These are phyloP conservation scores for Albula goreensis DNA, from an alignment of 2,113 vertebrate genomes.

Conservation along the genomic window DNA sequence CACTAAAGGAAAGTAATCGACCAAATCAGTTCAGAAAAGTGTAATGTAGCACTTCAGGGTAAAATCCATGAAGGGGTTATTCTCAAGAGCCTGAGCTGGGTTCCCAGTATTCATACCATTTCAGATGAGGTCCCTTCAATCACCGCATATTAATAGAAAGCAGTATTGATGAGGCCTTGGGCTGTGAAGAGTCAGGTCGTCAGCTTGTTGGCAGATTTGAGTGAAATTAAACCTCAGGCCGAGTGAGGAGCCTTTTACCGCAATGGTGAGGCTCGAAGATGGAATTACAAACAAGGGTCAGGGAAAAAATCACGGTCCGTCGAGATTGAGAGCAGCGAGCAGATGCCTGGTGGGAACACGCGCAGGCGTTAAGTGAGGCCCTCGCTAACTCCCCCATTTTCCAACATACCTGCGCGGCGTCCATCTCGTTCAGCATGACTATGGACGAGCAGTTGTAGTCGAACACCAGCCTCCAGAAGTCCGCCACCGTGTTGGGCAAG, in stretches of 20 bases:
- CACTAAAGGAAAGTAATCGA: not conserved
- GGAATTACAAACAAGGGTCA: too few species aligned
- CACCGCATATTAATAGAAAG: not conserved
- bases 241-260: not conserved
- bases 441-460: constrained; percentile 98
- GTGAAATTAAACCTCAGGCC: not conserved
- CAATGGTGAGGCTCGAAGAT: too few species aligned
- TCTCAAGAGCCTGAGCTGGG: not conserved
- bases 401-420: constrained; percentile 83
- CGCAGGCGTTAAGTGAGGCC: too few species aligned
- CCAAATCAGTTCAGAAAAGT: not conserved
- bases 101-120: not conserved
- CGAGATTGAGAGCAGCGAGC: too few species aligned
- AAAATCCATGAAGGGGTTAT: not conserved
- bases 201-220: not conserved
- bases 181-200: not conserved
- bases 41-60: not conserved
- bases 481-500: constrained; percentile 90
- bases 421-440: constrained; percentile 98
- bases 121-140: not conserved
- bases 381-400: too few species aligned
- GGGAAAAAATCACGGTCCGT: too few species aligned
- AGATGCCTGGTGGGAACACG: too few species aligned
- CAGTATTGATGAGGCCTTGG: constrained; percentile 13
- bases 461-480: constrained; percentile 98